These are phyloP conservation scores for Sebastes matsubarae DNA, from an alignment of 2,797 vertebrate genomes.

Conservation along the genomic window DNA sequence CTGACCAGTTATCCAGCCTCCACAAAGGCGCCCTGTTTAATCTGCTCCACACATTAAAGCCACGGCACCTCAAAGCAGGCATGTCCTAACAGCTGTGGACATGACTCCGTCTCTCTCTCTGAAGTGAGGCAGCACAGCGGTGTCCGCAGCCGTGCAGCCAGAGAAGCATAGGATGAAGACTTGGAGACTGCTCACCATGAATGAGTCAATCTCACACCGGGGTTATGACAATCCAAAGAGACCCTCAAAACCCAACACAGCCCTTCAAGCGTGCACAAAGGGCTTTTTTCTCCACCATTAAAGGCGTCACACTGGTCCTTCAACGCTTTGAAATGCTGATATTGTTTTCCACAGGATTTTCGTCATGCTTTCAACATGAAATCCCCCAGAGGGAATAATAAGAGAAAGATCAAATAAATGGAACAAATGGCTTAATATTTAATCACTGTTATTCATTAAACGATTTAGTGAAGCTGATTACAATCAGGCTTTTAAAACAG, in stretches of 20 bases:
- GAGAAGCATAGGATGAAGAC: constrained; percentile 49
- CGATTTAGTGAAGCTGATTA: constrained; percentile 50
- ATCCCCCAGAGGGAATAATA: constrained; percentile 51
- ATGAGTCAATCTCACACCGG: constrained; percentile 73
- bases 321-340: constrained; percentile 78
- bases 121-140: constrained; percentile 60
- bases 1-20: constrained; percentile 54
- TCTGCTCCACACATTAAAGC: constrained; percentile 73
- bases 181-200: constrained; percentile 51
- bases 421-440: constrained; percentile 63
- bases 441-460: constrained; percentile 61
- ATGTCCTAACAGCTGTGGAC: constrained; percentile 74
- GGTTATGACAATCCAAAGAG: constrained; percentile 72
- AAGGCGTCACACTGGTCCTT: constrained; percentile 71
- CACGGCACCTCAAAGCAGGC: constrained; percentile 72
- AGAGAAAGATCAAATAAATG: constrained; percentile 66
- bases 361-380: constrained; percentile 66
- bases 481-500: constrained; percentile 29
- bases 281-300: constrained; percentile 66
- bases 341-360: constrained; percentile 68
- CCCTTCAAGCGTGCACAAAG: constrained; percentile 65
- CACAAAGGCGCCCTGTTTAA: constrained; percentile 67
- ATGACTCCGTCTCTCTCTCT: constrained; percentile 54
- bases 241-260: constrained; percentile 59
- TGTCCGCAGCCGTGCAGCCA: constrained; percentile 34